Percentiles rank a stretch among this genome's conserved stretches.
Evolutionary conservation across 2,113 vertebrate genomes (phyloP).

Genomic region (Nettapus auritus): DNA sequence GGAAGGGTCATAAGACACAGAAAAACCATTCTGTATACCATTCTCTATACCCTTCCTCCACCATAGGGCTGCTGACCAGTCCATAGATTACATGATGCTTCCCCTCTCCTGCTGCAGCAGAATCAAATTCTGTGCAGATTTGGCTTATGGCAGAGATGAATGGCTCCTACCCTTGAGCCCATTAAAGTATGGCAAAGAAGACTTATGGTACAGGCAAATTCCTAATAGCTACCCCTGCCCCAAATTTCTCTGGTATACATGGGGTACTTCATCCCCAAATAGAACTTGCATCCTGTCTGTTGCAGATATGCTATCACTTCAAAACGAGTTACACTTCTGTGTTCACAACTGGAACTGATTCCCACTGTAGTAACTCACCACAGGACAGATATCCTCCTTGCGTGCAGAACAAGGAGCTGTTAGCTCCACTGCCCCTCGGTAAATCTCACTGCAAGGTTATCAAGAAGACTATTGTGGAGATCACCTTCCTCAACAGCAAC

Average conservation of each 20-base stretch:
- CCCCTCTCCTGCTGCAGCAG: not conserved
- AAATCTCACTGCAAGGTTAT: rapidly evolving
- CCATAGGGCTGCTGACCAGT: not conserved
- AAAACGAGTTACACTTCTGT: not conserved
- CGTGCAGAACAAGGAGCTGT: not conserved
- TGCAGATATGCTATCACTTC: not conserved
- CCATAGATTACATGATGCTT: not conserved
- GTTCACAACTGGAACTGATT: not conserved
- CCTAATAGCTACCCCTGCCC: not conserved
- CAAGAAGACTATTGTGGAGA: not conserved
- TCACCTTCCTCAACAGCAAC: not conserved
- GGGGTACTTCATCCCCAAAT: not conserved
- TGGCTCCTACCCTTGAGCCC: not conserved
- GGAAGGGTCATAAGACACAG: not conserved
- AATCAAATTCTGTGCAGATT: not conserved
- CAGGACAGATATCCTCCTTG: not conserved
- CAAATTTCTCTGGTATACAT: not conserved
- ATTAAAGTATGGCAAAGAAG: rapidly evolving
- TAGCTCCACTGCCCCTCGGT: not conserved
- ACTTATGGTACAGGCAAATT: not conserved
- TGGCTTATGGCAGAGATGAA: not conserved
- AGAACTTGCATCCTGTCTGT: not conserved
- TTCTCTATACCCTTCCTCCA: not conserved
- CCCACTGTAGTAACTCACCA: not conserved
- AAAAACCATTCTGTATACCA: not conserved